Conservation (phyloP, 2,797 vertebrate genomes). For the Phylloscopus collybita region DNA sequence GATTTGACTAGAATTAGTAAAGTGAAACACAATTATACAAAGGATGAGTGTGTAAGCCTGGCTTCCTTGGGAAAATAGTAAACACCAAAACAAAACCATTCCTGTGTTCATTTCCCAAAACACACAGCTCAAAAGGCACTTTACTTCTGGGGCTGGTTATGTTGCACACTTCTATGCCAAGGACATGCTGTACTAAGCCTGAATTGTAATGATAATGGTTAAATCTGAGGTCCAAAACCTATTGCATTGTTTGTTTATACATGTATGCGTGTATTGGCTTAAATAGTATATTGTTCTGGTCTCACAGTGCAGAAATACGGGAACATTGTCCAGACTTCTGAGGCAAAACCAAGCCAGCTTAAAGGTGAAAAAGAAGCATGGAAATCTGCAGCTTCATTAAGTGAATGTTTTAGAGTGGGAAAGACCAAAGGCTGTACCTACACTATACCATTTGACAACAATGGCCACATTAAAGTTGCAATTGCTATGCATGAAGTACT, state of each 20-base stretch:
- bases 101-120: neutral
- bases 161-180: neutral
- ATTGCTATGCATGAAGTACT: neutral
- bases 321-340: neutral
- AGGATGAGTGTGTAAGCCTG: neutral
- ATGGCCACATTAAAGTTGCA: neutral
- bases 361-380: neutral
- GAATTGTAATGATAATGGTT: neutral
- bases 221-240: neutral
- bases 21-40: neutral
- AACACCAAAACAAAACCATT: neutral
- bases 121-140: neutral
- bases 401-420: neutral
- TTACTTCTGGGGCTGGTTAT: neutral
- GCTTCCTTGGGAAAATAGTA: neutral
- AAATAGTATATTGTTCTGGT: neutral
- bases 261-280: neutral
- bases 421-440: neutral
- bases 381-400: neutral
- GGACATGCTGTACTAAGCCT: neutral
- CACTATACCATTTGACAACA: neutral
- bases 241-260: neutral
- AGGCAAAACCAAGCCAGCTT: neutral
- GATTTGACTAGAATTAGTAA: neutral
- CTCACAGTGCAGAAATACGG: neutral